Conservation (phyloP, 2,797 vertebrate species). For the Malurus splendens region DNA sequence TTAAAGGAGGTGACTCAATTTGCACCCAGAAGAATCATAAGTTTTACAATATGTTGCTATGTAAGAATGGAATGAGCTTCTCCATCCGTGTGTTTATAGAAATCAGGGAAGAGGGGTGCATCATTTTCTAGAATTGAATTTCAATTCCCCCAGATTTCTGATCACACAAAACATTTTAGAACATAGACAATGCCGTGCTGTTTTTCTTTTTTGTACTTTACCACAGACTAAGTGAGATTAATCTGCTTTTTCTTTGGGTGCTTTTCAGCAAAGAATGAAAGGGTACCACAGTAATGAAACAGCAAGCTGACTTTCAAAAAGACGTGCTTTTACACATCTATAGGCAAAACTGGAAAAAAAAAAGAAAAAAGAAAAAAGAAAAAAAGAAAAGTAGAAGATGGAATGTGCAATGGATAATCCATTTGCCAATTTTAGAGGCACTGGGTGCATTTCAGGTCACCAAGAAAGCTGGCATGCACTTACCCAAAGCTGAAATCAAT, state of each 20-base stretch:
- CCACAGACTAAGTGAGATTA: background rate
- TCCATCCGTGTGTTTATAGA: background rate
- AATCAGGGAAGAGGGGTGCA: background rate
- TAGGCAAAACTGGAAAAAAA: background rate
- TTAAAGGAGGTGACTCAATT: background rate
- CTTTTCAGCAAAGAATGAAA: background rate
- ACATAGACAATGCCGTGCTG: background rate
- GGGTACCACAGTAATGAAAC: background rate
- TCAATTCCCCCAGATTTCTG: background rate
- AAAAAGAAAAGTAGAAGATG: accelerated
- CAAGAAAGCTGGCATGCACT: background rate
- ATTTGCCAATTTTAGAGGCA: background rate
- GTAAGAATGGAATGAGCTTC: background rate
- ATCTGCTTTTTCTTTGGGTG: background rate
- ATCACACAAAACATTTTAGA: background rate
- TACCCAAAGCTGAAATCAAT: background rate
- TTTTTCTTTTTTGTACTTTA: background rate
- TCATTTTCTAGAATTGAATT: background rate
- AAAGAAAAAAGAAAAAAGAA: too few species aligned
- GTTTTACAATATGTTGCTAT: background rate
- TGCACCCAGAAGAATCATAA: background rate
- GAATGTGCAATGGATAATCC: background rate
- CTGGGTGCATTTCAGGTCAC: background rate
- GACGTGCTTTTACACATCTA: background rate
- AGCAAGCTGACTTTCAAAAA: background rate